Evolutionary conservation across 2,797 vertebrate species (phyloP).

Genomic region (Falco peregrinus): DNA sequence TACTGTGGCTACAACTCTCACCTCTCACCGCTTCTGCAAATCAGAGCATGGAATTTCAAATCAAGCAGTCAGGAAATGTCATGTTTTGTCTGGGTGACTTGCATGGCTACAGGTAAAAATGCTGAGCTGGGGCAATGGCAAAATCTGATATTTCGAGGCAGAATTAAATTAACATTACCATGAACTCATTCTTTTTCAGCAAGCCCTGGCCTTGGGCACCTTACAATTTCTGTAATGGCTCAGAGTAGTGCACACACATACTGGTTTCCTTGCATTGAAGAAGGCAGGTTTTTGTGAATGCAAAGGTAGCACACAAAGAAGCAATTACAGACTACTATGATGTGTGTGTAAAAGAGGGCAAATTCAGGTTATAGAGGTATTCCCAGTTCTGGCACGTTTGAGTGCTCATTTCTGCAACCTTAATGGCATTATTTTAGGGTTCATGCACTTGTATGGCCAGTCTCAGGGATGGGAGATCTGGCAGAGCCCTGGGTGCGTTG

Average conservation of each 20-base stretch:
- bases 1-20: neutral
- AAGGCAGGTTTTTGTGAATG: neutral
- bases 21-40: neutral
- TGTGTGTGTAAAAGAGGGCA: neutral
- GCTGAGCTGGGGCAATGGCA: neutral
- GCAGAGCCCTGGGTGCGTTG: accelerated
- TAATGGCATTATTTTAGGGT: neutral
- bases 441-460: accelerated
- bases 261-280: neutral
- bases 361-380: neutral
- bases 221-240: accelerated
- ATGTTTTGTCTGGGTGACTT: neutral
- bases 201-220: neutral
- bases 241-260: neutral
- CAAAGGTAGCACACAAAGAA: neutral
- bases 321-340: neutral
- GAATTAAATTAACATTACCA: neutral
- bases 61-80: neutral
- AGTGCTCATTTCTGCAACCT: neutral
- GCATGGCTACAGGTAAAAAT: neutral
- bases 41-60: neutral
- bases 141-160: neutral
- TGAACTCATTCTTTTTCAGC: neutral
- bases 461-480: neutral
- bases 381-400: neutral